Percentiles rank a stretch among this genome's conserved stretches.
Evolutionary conservation across 37 sponge, comb jelly and placozoan genomes (phyloP).

Genomic region (Dysidea cf. avara): DNA sequence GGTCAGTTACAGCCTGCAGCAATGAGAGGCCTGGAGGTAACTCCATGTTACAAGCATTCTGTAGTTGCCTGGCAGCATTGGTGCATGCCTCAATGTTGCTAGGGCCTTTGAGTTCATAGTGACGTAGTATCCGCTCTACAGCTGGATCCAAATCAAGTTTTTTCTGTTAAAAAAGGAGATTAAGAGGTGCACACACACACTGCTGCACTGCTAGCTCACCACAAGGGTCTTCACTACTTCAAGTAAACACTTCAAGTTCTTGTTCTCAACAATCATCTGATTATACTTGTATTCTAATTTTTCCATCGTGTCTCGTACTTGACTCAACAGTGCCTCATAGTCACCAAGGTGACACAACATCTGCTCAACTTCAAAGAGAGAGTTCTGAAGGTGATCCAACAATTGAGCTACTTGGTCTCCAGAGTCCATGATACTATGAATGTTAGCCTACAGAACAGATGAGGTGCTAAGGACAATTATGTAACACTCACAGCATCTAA

Average conservation of each 20-base stretch:
- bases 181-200: constrained; percentile 1
- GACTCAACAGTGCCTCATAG: constrained; percentile 62
- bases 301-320: constrained; percentile 62
- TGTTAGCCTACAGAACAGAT: constrained; percentile 39
- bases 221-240: constrained; percentile 66
- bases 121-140: constrained; percentile 28
- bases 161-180: no score
- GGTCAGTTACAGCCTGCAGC: constrained; percentile 63
- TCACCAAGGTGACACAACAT: constrained; percentile 53
- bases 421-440: constrained; percentile 80
- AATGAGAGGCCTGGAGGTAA: constrained; percentile 37
- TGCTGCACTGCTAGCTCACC: constrained; percentile 38
- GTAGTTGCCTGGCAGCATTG: constrained; percentile 49
- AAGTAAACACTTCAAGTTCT: constrained; percentile 58
- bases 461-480: neutral
- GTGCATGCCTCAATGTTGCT: constrained; percentile 41
- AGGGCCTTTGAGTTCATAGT: constrained; percentile 10
- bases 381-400: constrained; percentile 60
- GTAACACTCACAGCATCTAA: constrained; percentile 50
- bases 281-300: constrained; percentile 56
- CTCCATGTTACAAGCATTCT: constrained; percentile 41
- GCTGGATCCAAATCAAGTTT: constrained; percentile 65
- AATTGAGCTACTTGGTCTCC: constrained; percentile 69
- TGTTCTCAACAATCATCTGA: constrained; percentile 58
- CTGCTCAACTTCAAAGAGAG: constrained; percentile 53